phyloP scores from a whole-genome alignment of 2,888 invertebrate species.

The Pammene aurita region DNA sequence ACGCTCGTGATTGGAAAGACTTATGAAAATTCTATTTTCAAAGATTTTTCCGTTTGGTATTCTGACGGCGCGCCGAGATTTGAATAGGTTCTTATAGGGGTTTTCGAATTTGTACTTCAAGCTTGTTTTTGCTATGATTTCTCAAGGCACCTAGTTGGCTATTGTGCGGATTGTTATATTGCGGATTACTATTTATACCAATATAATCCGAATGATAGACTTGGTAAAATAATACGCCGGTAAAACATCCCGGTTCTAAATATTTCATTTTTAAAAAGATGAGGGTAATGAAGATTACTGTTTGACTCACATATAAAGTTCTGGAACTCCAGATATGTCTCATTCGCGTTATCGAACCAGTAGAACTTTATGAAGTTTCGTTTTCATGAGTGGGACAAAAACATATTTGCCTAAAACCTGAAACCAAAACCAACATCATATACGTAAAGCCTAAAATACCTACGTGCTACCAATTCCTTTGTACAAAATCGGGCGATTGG shows the following conservation, averaged over 20 bases:
- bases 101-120: conserved; percentile 30
- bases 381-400: too few relatives aligned
- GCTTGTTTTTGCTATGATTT: conserved; percentile 30
- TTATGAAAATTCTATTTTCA: conserved; percentile 42
- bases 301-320: too few relatives aligned
- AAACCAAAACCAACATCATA: background rate
- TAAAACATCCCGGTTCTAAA: background rate
- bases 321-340: too few relatives aligned
- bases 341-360: too few relatives aligned
- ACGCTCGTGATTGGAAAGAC: conserved; percentile 35
- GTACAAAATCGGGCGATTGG: conserved; percentile 4
- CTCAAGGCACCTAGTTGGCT: background rate
- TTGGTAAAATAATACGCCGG: too few relatives aligned
- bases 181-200: too few relatives aligned
- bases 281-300: too few relatives aligned
- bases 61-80: conserved; percentile 28
- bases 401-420: too few relatives aligned
- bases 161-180: background rate
- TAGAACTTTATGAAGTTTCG: too few relatives aligned
- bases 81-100: conserved; percentile 40
- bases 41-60: conserved; percentile 38
- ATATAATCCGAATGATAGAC: too few relatives aligned
- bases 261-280: too few relatives aligned
- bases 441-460: background rate
- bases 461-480: background rate